Conservation (phyloP, 2,113 vertebrate genomes). For the Otolemur garnettii region DNA sequence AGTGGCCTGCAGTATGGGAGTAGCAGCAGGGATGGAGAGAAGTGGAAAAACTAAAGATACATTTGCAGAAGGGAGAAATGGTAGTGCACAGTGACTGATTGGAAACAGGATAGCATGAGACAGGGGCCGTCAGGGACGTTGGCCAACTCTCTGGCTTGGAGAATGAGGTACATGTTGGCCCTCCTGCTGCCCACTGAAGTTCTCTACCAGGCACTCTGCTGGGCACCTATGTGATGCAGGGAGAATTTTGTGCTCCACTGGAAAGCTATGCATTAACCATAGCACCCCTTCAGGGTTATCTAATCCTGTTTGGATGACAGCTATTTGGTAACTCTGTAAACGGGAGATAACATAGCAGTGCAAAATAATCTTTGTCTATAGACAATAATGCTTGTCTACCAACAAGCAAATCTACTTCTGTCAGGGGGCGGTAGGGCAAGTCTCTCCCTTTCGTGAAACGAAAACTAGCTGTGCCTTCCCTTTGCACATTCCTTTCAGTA, state of each 20-base stretch:
- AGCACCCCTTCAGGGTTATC: neutral
- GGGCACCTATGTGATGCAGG: neutral
- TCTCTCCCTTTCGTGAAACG: neutral
- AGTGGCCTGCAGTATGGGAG: neutral
- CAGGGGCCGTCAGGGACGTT: neutral
- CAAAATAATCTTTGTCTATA: slow-evolving; percentile 3
- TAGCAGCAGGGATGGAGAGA: neutral
- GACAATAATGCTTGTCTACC: neutral
- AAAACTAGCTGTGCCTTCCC: neutral
- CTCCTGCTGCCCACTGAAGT: neutral
- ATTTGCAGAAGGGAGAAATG: neutral
- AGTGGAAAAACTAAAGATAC: neutral
- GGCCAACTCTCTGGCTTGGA: neutral
- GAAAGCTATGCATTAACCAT: neutral
- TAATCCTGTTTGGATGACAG: neutral
- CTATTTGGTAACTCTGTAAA: neutral
- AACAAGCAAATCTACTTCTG: neutral
- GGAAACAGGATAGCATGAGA: neutral
- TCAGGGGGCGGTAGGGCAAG: neutral
- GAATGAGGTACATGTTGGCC: neutral
- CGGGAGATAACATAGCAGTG: neutral
- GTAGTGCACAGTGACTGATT: neutral
- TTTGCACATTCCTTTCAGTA: slow-evolving; percentile 24
- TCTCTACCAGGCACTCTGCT: neutral
- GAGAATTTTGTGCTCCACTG: neutral